Base-by-base conservation (phyloP, 2,888 invertebrate species). In the Noctua comes region DNA sequence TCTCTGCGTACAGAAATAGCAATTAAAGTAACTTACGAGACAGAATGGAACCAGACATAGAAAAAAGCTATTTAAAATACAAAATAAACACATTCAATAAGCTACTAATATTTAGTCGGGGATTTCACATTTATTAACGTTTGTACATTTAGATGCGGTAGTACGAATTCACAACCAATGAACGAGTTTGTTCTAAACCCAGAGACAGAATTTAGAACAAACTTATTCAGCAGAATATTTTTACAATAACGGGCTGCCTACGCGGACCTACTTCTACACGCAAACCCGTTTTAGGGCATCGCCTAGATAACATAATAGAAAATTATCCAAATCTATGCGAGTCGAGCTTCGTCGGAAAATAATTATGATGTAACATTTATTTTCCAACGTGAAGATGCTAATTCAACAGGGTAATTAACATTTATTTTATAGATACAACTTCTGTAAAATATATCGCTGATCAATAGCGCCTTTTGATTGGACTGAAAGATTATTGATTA, bases 391-490 rank as follows among this genome's bases (percentile, higher is more conserved):
- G 43, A 43, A 71, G 16, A 51, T 66, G n/a, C 62, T 72, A 62
- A 68, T 70, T 81, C 21, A 71, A 77, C 77, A 72, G 24, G 72
- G 54, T 74, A 43, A 73, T 74, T 71, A 76, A 62, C 40, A 62
- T 80, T 80, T 54, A 80, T 68, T 57, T 66, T 48, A 66, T 43
- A 48, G 21, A 72, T 66, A 76, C 59, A 82, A 68, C 43, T 73
- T 73, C 68, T 68, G 73, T 72, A 80, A 59, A 80, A 80, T 82
- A 80, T 62, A 72, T 59, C 46, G 46, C 31, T 74, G 11, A 71
- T 83, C 65, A 81, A 84, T 73, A 84, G 48, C 65, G 59, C 48
- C 54, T 84, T 72, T 72, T 76, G 62, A 76, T 76, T 76, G 72
- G 70, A 83, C 72, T 21, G 59, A 8, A n/a, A 27, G 54, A 36